These are phyloP conservation scores for Syrphus vitripennis DNA, from an alignment of 2,888 invertebrate genomes.

Conservation along the genomic window DNA sequence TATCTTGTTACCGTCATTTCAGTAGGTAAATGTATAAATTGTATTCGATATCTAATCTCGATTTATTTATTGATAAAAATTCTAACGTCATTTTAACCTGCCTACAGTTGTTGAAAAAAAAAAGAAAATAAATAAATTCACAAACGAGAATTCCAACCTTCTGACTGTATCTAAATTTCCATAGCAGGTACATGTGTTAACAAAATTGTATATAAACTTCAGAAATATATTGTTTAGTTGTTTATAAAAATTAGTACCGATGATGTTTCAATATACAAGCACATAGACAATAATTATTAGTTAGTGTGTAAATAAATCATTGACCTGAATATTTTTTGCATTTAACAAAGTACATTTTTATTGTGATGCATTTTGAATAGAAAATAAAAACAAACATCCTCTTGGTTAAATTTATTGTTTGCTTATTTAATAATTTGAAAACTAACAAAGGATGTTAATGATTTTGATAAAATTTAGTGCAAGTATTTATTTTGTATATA, in stretches of 20 bases:
- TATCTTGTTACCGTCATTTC: not conserved
- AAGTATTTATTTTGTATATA: not conserved
- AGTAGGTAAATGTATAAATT: not conserved
- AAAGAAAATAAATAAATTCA: not conserved
- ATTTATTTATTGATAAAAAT: not conserved
- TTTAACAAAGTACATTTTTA: not conserved
- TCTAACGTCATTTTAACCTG: not conserved
- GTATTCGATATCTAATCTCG: constrained; percentile 8
- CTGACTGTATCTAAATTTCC: not conserved
- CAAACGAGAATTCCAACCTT: not conserved
- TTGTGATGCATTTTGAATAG: not conserved
- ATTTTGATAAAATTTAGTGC: not conserved
- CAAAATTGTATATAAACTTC: no score
- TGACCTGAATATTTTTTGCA: not conserved
- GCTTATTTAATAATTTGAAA: not conserved
- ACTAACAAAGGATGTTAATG: not conserved
- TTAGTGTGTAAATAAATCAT: not conserved
- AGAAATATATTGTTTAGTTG: not conserved
- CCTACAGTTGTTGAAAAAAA: not conserved
- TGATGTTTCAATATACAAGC: not conserved
- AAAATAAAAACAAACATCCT: not conserved
- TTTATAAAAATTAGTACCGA: not conserved
- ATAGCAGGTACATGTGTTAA: no score
- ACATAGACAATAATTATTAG: not conserved
- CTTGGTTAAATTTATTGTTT: not conserved